Conservation (phyloP, 1,140 invertebrate species). For the Drosophila fuyamai region DNA sequence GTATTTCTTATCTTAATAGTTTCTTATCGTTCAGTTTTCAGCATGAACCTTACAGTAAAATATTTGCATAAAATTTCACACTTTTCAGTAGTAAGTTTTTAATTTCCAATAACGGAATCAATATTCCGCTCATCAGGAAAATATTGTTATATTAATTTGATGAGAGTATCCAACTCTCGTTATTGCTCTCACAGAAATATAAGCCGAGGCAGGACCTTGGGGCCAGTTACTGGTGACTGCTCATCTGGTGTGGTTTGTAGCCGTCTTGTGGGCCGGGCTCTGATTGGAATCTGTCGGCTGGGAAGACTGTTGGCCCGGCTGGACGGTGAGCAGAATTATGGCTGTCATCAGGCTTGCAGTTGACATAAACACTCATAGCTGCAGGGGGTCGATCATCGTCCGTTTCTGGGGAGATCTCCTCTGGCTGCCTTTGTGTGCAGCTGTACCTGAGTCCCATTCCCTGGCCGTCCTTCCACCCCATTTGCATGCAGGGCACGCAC, state of each 20-base stretch:
- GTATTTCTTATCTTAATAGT: too few species aligned
- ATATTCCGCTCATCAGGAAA: too few species aligned
- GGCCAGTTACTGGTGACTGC: slow-evolving; percentile 35
- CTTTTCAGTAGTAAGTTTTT: too few species aligned
- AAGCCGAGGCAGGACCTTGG: slow-evolving; percentile 45
- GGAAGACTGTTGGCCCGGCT: slow-evolving; percentile 7
- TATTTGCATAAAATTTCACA: too few species aligned
- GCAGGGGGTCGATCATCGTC: slow-evolving; percentile 70
- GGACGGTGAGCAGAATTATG: slow-evolving; percentile 65
- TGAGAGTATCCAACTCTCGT: slow-evolving; percentile 9
- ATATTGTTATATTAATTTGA: neutral
- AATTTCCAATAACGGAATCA: too few species aligned
- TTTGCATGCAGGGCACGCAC: slow-evolving; percentile 52
- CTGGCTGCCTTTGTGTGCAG: slow-evolving; percentile 30
- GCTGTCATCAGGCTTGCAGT: slow-evolving; percentile 77
- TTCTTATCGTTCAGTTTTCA: too few species aligned
- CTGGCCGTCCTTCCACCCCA: slow-evolving; percentile 12
- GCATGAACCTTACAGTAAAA: too few species aligned
- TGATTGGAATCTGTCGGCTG: slow-evolving; percentile 37
- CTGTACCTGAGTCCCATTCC: neutral
- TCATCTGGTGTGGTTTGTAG: slow-evolving; percentile 47
- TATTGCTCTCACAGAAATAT: slow-evolving; percentile 7
- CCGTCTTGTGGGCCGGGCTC: slow-evolving; percentile 22
- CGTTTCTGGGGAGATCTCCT: slow-evolving; percentile 32
- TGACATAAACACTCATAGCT: slow-evolving; percentile 79